A percentile compares a stretch with the other conserved stretches of the same genome.
These are phyloP conservation scores for Furnarius figulus DNA, from an alignment of 2,113 vertebrate species.

Conservation along the genomic window DNA sequence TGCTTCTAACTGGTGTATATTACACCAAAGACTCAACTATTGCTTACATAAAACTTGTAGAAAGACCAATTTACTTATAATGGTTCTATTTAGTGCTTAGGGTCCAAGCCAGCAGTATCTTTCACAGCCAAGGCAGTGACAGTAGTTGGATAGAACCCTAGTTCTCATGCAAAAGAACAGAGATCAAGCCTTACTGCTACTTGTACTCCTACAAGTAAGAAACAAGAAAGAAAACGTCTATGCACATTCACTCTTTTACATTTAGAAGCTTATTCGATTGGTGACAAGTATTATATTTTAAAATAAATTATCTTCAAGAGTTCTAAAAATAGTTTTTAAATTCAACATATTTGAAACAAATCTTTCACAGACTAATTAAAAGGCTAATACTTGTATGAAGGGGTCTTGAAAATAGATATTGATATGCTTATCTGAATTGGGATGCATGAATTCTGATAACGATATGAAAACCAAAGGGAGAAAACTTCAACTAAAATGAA, in stretches of 20 bases:
- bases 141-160: constrained; percentile 9
- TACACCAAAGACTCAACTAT: constrained; percentile 73
- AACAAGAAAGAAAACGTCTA: not conserved
- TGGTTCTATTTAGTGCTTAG: constrained; percentile 1
- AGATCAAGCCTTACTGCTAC: not conserved
- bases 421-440: not conserved
- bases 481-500: not conserved
- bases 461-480: not conserved
- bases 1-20: constrained; percentile 86
- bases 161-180: not conserved
- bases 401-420: not conserved
- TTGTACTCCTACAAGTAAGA: not conserved
- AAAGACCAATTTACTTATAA: constrained; percentile 54
- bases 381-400: not conserved
- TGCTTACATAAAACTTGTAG: constrained; percentile 52
- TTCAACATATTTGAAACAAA: not conserved
- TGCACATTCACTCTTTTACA: not conserved
- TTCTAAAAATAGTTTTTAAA: not conserved
- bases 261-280: not conserved
- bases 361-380: not conserved
- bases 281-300: not conserved
- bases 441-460: not conserved
- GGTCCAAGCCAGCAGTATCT: not conserved
- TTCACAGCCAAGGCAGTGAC: not conserved
- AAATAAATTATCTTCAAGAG: not conserved